phyloP scores from a whole-genome alignment of 2,888 invertebrate species.

The Glaucopsyche alexis region DNA sequence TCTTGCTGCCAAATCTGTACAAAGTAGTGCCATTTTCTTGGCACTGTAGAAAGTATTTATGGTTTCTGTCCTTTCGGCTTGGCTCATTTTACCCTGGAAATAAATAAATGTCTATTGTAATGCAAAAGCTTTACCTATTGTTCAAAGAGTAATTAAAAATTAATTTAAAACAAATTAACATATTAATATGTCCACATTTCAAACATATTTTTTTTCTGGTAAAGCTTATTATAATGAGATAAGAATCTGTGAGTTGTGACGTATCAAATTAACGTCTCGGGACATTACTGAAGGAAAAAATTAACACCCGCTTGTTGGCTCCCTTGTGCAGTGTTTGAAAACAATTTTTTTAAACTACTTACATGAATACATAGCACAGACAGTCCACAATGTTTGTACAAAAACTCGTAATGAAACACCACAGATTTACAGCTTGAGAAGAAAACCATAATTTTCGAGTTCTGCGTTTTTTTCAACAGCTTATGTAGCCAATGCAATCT shows the following conservation, averaged over 20 bases:
- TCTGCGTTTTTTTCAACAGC: constrained; percentile 94
- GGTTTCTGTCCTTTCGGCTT: constrained; percentile 95
- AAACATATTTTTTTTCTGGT: too few species aligned
- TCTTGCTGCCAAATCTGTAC: constrained; percentile 98
- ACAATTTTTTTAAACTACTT: constrained; percentile 58
- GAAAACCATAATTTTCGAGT: constrained; percentile 97
- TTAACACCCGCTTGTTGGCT: background rate
- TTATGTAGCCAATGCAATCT: constrained; percentile 96
- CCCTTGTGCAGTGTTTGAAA: background rate
- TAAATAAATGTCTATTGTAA: background rate
- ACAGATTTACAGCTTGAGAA: constrained; percentile 98
- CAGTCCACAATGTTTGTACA: constrained; percentile 92
- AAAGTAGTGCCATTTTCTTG: constrained; percentile 92
- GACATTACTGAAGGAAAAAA: too few species aligned
- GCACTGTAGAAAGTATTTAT: constrained; percentile 98
- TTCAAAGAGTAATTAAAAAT: too few species aligned
- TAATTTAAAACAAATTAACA: too few species aligned
- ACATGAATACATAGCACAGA: constrained; percentile 97
- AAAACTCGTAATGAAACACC: constrained; percentile 94
- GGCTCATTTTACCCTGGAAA: constrained; percentile 97
- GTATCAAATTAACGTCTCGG: too few species aligned
- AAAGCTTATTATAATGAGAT: too few species aligned
- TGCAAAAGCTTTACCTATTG: background rate
- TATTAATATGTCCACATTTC: too few species aligned
- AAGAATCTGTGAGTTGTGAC: too few species aligned